These are phyloP conservation scores for Rhimphoctona megacephalus DNA, from an alignment of 2,888 invertebrate species.

Conservation along the genomic window DNA sequence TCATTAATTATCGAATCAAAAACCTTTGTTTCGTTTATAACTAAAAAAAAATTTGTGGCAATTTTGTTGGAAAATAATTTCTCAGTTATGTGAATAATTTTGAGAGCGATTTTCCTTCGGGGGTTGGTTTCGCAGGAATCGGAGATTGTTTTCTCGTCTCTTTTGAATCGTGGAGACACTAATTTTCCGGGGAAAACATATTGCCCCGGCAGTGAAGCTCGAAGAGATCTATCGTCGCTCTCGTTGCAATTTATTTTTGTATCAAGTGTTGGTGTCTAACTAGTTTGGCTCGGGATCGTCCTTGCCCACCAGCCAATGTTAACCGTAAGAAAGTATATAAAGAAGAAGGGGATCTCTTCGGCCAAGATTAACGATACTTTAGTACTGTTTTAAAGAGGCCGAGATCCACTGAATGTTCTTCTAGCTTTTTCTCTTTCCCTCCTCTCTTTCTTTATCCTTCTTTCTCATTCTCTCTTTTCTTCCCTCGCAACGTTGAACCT, in stretches of 20 bases:
- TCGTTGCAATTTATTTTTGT: slow-evolving; percentile 83
- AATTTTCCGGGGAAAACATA: slow-evolving; percentile 74
- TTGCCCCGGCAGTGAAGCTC: slow-evolving; percentile 62
- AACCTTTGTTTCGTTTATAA: neutral
- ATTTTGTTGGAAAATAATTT: neutral
- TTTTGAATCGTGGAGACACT: slow-evolving; percentile 71
- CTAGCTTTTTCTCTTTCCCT: slow-evolving; percentile 60
- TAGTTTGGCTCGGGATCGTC: slow-evolving; percentile 81
- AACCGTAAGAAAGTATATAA: slow-evolving; percentile 73
- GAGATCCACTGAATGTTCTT: slow-evolving; percentile 67
- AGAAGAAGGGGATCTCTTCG: slow-evolving; percentile 70
- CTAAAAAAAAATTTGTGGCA: neutral
- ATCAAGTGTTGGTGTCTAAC: slow-evolving; percentile 83
- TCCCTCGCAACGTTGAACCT: slow-evolving; percentile 60
- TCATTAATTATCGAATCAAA: neutral
- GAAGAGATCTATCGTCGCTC: slow-evolving; percentile 79
- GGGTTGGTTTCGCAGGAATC: neutral
- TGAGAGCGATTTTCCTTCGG: neutral
- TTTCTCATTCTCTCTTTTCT: slow-evolving; percentile 30
- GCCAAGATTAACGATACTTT: slow-evolving; percentile 84
- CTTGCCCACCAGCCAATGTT: slow-evolving; percentile 45
- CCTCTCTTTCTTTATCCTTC: slow-evolving; percentile 52
- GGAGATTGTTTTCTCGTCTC: slow-evolving; percentile 29
- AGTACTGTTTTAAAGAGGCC: slow-evolving; percentile 83
- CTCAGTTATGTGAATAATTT: neutral